Conservation (phyloP, 2,888 invertebrate species). For the Sinodicranocentrus sp. region DNA sequence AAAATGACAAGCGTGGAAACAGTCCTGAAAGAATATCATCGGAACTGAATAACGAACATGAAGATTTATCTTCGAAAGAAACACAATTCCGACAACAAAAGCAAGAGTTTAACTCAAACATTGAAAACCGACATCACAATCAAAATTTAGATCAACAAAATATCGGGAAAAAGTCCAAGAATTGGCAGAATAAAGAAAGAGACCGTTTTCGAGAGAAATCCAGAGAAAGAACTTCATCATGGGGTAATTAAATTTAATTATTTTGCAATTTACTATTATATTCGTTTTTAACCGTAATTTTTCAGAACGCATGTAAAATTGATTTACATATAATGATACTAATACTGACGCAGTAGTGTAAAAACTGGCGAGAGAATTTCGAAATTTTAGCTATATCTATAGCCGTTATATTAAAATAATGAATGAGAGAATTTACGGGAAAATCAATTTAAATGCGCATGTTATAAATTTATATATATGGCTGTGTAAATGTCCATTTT, state of each 20-base stretch:
- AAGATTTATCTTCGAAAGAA: conserved; percentile 24
- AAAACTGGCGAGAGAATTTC: conserved; percentile 21
- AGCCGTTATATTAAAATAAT: too few species aligned
- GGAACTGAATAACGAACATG: conserved; percentile 28
- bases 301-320: conserved; percentile 49
- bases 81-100: conserved; percentile 45
- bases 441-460: too few species aligned
- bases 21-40: not conserved
- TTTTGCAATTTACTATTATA: not conserved
- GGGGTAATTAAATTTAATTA: conserved; percentile 37
- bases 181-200: conserved; percentile 72
- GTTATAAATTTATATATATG: too few species aligned
- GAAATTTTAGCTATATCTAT: conserved; percentile 46
- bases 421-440: too few species aligned
- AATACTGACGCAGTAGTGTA: conserved; percentile 51
- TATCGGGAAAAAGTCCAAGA: conserved; percentile 64
- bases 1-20: not conserved
- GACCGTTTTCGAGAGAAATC: conserved; percentile 68
- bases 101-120: conserved; percentile 48
- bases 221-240: conserved; percentile 32
- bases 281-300: conserved; percentile 2
- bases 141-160: conserved; percentile 32
- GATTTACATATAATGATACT: not conserved
- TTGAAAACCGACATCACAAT: conserved; percentile 42
- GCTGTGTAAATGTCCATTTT: too few species aligned